Conservation (phyloP, 2,113 vertebrate species). For the Lophotis ruficrista region DNA sequence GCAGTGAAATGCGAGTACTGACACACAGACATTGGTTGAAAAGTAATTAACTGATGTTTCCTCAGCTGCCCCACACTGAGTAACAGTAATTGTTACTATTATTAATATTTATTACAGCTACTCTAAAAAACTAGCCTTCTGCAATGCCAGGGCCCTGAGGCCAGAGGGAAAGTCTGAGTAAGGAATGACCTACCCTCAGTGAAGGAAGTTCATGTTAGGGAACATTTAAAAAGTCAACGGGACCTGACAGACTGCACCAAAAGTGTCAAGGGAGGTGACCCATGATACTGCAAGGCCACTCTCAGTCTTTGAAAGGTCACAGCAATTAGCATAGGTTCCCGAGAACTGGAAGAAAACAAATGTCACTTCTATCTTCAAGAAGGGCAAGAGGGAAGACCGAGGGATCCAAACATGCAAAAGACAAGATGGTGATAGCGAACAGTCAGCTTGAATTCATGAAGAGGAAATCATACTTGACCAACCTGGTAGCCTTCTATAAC, state of each 20-base stretch:
- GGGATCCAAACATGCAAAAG: not conserved
- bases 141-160: not conserved
- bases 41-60: not conserved
- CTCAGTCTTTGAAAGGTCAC: not conserved
- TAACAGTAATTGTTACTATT: not conserved
- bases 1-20: not conserved
- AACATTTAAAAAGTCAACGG: not conserved
- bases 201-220: not conserved
- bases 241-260: not conserved
- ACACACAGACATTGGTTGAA: not conserved
- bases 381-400: not conserved
- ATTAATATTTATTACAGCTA: too few species aligned
- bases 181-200: not conserved
- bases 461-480: not conserved
- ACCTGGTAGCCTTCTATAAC: not conserved
- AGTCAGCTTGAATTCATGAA: not conserved
- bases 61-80: not conserved
- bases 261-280: not conserved
- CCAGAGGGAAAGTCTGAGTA: not conserved
- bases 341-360: not conserved
- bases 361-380: not conserved
- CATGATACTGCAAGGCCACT: not conserved
- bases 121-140: not conserved
- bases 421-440: not conserved
- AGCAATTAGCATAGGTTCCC: not conserved